Evolutionary conservation across 2,797 vertebrate species (phyloP).

Genomic region (Hydrophis major): DNA sequence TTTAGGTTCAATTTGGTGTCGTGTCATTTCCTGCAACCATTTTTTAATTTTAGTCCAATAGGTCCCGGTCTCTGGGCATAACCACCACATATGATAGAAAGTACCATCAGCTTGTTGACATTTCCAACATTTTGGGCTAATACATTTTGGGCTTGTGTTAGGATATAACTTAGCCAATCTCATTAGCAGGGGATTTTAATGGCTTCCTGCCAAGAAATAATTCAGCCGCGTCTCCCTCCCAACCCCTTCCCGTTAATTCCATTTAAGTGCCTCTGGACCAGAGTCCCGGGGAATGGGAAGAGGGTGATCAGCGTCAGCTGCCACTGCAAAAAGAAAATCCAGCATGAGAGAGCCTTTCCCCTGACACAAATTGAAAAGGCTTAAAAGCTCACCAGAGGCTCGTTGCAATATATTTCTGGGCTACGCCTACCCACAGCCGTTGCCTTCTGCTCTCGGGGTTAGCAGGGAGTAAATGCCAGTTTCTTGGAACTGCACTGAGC

Average conservation of each 20-base stretch:
- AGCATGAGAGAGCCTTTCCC: neutral
- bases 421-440: neutral
- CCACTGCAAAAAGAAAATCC: neutral
- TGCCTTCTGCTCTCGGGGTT: neutral
- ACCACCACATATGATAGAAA: too few relatives aligned
- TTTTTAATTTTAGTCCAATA: too few relatives aligned
- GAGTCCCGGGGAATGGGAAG: neutral
- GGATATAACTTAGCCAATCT: too few relatives aligned
- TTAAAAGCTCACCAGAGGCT: neutral
- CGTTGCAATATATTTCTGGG: neutral
- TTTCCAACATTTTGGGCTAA: too few relatives aligned
- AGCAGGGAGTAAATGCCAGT: neutral
- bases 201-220: conserved; percentile 23
- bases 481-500: neutral
- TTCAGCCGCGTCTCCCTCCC: neutral
- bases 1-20: too few relatives aligned
- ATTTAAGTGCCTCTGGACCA: accelerated
- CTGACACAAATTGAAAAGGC: neutral
- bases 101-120: too few relatives aligned
- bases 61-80: too few relatives aligned
- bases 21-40: too few relatives aligned
- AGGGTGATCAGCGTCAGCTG: neutral
- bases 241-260: neutral
- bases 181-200: conserved; percentile 20
- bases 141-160: too few relatives aligned